A percentile compares a stretch with the other conserved stretches of the same genome.
These are phyloP conservation scores for Tetranychus urticae DNA, from an alignment of 1,140 invertebrate genomes.

Conservation along the genomic window DNA sequence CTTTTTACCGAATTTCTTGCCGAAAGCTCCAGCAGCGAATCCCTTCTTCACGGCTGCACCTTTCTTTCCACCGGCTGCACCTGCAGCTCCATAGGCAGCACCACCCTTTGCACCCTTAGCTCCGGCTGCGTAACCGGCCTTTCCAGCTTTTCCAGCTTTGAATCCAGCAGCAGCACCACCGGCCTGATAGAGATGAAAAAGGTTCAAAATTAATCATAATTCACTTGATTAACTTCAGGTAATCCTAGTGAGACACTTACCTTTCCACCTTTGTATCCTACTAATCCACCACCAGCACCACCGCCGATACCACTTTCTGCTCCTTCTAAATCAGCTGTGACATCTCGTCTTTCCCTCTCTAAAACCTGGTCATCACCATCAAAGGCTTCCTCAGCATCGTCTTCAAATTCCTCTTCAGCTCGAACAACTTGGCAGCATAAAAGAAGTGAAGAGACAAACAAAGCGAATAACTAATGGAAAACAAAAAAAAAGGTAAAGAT, in stretches of 20 bases:
- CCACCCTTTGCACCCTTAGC: slow-evolving; percentile 1
- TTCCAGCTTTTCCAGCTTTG: neutral
- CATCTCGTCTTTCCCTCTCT: neutral
- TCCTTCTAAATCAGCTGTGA: neutral
- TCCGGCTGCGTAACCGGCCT: neutral
- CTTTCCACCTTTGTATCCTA: neutral
- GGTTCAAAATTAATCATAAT: neutral
- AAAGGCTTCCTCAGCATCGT: no score
- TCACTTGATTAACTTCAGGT: neutral
- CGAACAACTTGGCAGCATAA: no score
- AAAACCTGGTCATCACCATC: no score
- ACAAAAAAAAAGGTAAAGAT: no score
- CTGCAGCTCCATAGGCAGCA: neutral
- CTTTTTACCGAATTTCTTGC: neutral
- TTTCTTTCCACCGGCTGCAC: neutral
- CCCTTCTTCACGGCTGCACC: neutral
- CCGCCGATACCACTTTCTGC: slow-evolving; percentile 1
- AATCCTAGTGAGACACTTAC: neutral
- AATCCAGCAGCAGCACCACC: neutral
- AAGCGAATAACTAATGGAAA: no score
- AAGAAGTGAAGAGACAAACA: no score
- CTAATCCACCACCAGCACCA: neutral
- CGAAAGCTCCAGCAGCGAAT: slow-evolving; percentile 2
- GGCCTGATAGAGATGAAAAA: neutral
- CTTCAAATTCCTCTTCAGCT: no score